Percentiles rank a stretch among this genome's conserved stretches.
phyloP scores from a whole-genome alignment of 2,888 invertebrate genomes.

The Cerceris ruficornis region DNA sequence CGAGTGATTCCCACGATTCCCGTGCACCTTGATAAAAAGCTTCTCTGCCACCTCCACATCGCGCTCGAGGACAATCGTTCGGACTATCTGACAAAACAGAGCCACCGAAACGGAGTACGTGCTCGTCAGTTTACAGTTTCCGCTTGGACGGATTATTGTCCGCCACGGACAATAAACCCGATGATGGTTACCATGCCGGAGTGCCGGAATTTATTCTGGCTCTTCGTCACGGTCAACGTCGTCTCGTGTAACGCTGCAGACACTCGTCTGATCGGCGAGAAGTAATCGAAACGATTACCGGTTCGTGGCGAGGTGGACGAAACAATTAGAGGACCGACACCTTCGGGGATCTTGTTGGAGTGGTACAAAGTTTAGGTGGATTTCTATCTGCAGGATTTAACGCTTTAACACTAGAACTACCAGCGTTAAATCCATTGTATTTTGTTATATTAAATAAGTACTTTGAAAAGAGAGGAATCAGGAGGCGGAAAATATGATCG shows the following conservation, averaged over 20 bases:
- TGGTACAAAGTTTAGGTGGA: too few relatives aligned
- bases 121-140: constrained; percentile 43
- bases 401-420: too few relatives aligned
- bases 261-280: too few relatives aligned
- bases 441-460: too few relatives aligned
- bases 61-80: constrained; percentile 37
- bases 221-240: constrained; percentile 39
- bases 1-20: constrained; percentile 52
- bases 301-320: too few relatives aligned
- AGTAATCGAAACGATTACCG: too few relatives aligned
- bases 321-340: too few relatives aligned
- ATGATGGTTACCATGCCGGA: constrained; percentile 37
- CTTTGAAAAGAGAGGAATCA: too few relatives aligned
- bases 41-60: neutral
- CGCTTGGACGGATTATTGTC: constrained; percentile 37
- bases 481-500: too few relatives aligned
- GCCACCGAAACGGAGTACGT: constrained; percentile 25
- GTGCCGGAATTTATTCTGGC: constrained; percentile 18
- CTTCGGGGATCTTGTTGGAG: too few relatives aligned
- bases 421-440: too few relatives aligned
- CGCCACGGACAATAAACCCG: constrained; percentile 32
- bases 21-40: constrained; percentile 10
- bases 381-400: too few relatives aligned
- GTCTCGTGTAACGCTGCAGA: neutral
- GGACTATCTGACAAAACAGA: constrained; percentile 31